Base-by-base conservation (phyloP, 2,797 vertebrate genomes). In the Gephyroberyx darwinii region DNA sequence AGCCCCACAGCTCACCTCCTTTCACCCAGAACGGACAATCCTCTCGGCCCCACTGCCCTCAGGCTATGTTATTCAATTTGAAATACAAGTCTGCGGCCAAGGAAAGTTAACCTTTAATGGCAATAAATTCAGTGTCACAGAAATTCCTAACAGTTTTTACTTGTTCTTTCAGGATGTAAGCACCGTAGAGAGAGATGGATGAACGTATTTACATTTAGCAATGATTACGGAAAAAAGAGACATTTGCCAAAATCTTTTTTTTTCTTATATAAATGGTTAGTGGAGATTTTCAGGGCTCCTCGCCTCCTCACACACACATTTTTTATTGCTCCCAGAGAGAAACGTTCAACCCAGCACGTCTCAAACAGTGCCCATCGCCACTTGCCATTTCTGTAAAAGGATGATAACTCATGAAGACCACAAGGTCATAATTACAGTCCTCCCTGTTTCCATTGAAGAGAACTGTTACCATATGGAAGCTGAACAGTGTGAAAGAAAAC, bases 361-460 rank as follows among this genome's bases (percentile, higher is more conserved):
- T 87, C 39, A 53, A 73, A 60, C 5, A 17, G 45, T 64, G 64
- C 35, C 59, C 8, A 5, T 72, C 60, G 50, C 75, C 9, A 37
- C 55, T 22, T 63, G 85, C 67, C 43, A 13, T 47, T 75, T 75
- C 71, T 82, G 81, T 76, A 75, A 71, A 65, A 77, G 71, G 51
- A 76, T 45, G 57, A 87, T 78, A 78, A 77, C 70, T 75, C 56
- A 62, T 45, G 54, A 79, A 66, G 63, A 56, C 60, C 84, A 66
- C 35, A 14, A 76, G 74, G 74, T 85, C 81, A 73, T 78, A 88
- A 88, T 87, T 71, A 82, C 65, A 81, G 70, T 51, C 57, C 62
- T 69, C 48, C 48, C 39, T 45, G 59, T 80, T 82, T 77, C 75
- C 75, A 61, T 59, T 22, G 75, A 79, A 65, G 30, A 43, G 39